These are phyloP conservation scores for Morelia viridis DNA, from an alignment of 2,797 vertebrate species.

Conservation along the genomic window DNA sequence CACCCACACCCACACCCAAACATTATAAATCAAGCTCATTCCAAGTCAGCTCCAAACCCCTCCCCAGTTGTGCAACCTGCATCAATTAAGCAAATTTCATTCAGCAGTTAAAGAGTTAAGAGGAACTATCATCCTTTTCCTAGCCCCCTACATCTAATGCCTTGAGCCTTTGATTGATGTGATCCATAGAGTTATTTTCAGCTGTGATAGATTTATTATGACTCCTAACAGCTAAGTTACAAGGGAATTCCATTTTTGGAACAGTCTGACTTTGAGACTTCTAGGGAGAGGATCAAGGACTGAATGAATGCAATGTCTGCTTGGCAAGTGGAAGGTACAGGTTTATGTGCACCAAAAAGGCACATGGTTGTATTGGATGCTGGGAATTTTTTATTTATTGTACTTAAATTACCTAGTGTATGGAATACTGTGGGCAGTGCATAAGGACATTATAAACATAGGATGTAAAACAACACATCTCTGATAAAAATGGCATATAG, in stretches of 20 bases:
- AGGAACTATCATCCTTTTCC: neutral
- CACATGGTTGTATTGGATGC: neutral
- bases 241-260: slow-evolving; percentile 38
- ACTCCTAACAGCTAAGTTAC: slow-evolving; percentile 9
- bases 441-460: neutral
- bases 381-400: neutral
- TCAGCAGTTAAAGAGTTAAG: neutral
- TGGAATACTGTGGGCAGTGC: neutral
- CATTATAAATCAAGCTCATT: neutral
- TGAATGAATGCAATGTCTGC: neutral
- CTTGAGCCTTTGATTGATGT: neutral
- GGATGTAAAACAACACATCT: neutral
- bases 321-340: neutral
- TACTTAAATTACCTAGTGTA: neutral
- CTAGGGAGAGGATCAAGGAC: neutral
- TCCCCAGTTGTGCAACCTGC: neutral
- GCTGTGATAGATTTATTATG: slow-evolving; percentile 22
- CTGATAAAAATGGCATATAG: neutral
- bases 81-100: neutral
- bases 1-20: too few species aligned
- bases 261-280: slow-evolving; percentile 8
- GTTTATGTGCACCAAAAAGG: neutral
- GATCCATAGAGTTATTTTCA: slow-evolving; percentile 31
- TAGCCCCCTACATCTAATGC: neutral
- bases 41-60: neutral